phyloP scores from a whole-genome alignment of 2,113 vertebrate species.

The Heterochromis multidens region DNA sequence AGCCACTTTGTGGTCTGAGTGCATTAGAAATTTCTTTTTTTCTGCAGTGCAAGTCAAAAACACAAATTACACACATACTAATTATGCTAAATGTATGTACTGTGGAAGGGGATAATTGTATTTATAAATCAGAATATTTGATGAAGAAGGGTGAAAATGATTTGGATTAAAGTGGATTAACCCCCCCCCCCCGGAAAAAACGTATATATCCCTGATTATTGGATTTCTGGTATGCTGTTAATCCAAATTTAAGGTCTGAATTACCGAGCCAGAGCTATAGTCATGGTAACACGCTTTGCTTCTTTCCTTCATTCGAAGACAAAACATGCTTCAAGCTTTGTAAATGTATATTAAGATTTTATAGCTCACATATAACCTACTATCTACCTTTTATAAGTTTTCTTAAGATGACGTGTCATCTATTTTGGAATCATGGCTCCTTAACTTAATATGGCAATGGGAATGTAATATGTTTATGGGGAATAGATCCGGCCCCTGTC shows the following conservation, averaged over 20 bases:
- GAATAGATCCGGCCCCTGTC: background rate
- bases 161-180: background rate
- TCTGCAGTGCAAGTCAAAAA: background rate
- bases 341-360: background rate
- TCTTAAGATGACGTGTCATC: background rate
- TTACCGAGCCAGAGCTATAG: background rate
- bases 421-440: background rate
- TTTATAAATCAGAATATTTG: background rate
- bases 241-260: background rate
- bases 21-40: background rate
- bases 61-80: background rate
- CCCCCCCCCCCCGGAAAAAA: background rate
- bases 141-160: background rate
- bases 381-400: background rate
- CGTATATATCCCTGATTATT: background rate
- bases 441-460: background rate
- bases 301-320: background rate
- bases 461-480: conserved; percentile 15
- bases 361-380: background rate
- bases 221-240: background rate
- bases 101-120: background rate
- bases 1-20: background rate
- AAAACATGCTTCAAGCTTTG: background rate
- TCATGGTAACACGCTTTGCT: background rate
- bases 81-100: background rate